Conservation (phyloP, 1,140 invertebrate genomes). For the Apis dorsata region DNA sequence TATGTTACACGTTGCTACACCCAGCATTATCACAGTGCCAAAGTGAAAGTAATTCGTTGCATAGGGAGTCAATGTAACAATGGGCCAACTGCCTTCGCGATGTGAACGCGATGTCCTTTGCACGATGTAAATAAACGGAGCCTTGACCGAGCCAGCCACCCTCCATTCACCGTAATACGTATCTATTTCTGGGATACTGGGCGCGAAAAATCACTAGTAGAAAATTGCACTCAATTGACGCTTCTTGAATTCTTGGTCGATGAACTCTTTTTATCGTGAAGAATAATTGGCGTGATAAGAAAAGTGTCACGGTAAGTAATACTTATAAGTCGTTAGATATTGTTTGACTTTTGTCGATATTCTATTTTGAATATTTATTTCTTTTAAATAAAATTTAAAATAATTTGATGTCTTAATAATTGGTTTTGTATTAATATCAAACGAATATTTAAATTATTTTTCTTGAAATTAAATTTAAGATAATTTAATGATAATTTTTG, state of each 20-base stretch:
- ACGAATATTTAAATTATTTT: no score
- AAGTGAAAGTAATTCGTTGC: constrained; percentile 62
- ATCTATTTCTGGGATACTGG: constrained; percentile 33
- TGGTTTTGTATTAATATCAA: no score
- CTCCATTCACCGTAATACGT: constrained; percentile 42
- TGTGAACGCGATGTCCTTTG: constrained; percentile 67
- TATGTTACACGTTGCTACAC: not conserved
- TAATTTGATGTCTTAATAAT: no score
- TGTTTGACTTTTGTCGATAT: no score
- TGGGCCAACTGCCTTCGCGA: constrained; percentile 40
- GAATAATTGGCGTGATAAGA: constrained; percentile 37
- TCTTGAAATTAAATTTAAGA: no score
- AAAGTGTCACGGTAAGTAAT: not conserved
- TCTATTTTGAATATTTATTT: no score
- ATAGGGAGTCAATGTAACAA: constrained; percentile 28
- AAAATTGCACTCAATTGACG: constrained; percentile 32
- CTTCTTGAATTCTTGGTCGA: constrained; percentile 22
- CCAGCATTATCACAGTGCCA: constrained; percentile 39
- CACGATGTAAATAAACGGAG: constrained; percentile 64
- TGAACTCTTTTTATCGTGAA: constrained; percentile 9
- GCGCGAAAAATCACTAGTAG: not conserved
- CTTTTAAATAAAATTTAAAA: no score
- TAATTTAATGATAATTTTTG: no score
- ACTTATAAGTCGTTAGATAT: not conserved
- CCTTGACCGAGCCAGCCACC: constrained; percentile 61